Conservation (phyloP, 2,888 invertebrate species). For the Julus scandinavius region DNA sequence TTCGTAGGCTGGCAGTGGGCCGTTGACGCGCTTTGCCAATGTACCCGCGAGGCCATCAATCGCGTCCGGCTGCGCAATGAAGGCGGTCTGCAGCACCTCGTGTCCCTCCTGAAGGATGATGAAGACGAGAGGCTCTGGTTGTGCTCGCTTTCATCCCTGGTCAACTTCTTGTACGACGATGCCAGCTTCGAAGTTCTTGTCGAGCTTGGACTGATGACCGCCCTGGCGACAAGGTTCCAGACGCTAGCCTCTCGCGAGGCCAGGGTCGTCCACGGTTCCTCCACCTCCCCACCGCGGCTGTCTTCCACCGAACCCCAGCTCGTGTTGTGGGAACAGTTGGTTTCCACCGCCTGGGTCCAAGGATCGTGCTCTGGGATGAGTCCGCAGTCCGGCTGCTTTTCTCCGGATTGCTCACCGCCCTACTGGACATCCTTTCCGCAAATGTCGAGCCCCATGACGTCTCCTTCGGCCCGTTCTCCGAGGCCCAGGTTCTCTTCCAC, state of each 20-base stretch:
- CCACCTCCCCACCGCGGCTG: not conserved
- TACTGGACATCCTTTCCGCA: conserved; percentile 49
- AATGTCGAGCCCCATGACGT: not conserved
- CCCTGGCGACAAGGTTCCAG: conserved; percentile 32
- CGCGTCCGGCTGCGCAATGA: conserved; percentile 38
- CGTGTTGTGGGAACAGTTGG: not conserved
- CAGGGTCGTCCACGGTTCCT: not conserved
- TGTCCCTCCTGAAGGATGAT: conserved; percentile 23
- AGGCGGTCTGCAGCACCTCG: conserved; percentile 41
- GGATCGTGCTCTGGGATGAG: not conserved
- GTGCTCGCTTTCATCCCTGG: conserved; percentile 41
- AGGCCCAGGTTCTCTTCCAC: not conserved
- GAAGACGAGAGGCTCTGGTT: conserved; percentile 40
- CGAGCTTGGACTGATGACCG: conserved; percentile 50
- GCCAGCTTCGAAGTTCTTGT: conserved; percentile 1
- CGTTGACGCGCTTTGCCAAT: conserved; percentile 48
- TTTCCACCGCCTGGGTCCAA: too few species aligned
- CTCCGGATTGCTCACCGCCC: conserved; percentile 53
- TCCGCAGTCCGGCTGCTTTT: conserved; percentile 25
- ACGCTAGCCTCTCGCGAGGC: not conserved
- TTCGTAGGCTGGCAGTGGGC: conserved; percentile 54
- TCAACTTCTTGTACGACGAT: conserved; percentile 49
- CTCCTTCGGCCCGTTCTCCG: not conserved
- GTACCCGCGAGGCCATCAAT: conserved; percentile 49
- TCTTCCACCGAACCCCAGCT: too few species aligned